These are phyloP conservation scores for Cryptosula pallasiana DNA, from an alignment of 2,888 invertebrate species.

Conservation along the genomic window DNA sequence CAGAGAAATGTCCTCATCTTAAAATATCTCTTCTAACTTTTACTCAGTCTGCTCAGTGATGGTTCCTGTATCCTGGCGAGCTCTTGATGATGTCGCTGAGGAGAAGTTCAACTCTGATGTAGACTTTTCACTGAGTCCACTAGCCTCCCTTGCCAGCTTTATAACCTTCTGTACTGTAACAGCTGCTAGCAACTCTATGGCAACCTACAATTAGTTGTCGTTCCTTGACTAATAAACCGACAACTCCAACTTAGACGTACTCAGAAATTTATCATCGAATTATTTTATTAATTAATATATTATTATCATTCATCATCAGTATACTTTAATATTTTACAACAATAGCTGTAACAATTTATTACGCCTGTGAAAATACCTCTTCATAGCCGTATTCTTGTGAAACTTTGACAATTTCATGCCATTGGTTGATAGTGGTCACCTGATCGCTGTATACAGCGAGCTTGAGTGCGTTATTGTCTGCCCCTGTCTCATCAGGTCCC, in stretches of 20 bases:
- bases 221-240: too few species aligned
- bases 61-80: slow-evolving; percentile 1
- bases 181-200: slow-evolving; percentile 37
- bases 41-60: slow-evolving; percentile 14
- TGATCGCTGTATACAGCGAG: slow-evolving; percentile 38
- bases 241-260: too few species aligned
- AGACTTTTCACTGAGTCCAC: slow-evolving; percentile 24
- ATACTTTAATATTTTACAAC: too few species aligned
- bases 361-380: slow-evolving; percentile 28
- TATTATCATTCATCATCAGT: too few species aligned
- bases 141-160: slow-evolving; percentile 26
- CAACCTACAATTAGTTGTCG: slow-evolving; percentile 28
- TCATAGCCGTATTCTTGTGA: slow-evolving; percentile 37
- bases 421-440: slow-evolving; percentile 36
- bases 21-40: too few species aligned
- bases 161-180: slow-evolving; percentile 36
- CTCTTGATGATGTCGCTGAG: slow-evolving; percentile 1
- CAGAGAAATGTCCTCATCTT: too few species aligned
- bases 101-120: slow-evolving; percentile 23
- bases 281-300: too few species aligned
- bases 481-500: background rate
- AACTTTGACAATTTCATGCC: slow-evolving; percentile 36
- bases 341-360: too few species aligned
- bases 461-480: slow-evolving; percentile 31
- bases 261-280: too few species aligned